Evolutionary conservation across 2,797 vertebrate genomes (phyloP), one percentile per base, ranked within the genome.

Genomic region (Salmo trutta): DNA sequence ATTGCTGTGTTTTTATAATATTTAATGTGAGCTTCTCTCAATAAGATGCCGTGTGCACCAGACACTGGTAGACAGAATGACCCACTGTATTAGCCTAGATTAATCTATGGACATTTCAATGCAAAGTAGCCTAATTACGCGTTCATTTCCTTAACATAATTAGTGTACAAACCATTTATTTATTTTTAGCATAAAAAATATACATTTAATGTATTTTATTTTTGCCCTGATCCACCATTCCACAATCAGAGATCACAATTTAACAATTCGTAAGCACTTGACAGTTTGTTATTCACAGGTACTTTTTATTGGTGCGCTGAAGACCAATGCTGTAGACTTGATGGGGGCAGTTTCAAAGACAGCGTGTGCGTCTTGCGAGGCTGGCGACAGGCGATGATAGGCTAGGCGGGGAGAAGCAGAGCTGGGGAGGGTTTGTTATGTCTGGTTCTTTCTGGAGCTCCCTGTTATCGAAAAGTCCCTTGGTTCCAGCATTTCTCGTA

Each of bases 381-480:
- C 52, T 29, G 52, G 16, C 53, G 1, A 33, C 27, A 17, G 17
- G 73, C 56, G 56, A 1, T 24, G 51, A 71, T 53, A 52, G 70
- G 70, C 70, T 4, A n/a, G 21, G 47, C 6, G 7, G 21, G 10
- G 36, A 6, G 4, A 53, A 21, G 31, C 15, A n/a, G 68, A 2
- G 33, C 17, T 15, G 31, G 71, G 17, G 10, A 56, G 51, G 12
- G 52, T 56, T 36, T 33, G 29, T 73, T 36, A 7, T 71, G 10
- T 56, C 53, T 6, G 7, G 31, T 24, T 33, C 33, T 74, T 74
- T 33, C 73, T 74, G 73, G 19, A 74, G 33, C n/a, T 74, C 12
- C 16, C 47, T 16, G 4, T 54, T 17, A 19, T 8, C 52, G 52
- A 73, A 73, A 72, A 73, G 71, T 72, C 15, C 17, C 15, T 36